Percentiles rank a stretch among this genome's conserved stretches.
phyloP scores from a whole-genome alignment of 2,113 vertebrate species.

The Gobio gobio region DNA sequence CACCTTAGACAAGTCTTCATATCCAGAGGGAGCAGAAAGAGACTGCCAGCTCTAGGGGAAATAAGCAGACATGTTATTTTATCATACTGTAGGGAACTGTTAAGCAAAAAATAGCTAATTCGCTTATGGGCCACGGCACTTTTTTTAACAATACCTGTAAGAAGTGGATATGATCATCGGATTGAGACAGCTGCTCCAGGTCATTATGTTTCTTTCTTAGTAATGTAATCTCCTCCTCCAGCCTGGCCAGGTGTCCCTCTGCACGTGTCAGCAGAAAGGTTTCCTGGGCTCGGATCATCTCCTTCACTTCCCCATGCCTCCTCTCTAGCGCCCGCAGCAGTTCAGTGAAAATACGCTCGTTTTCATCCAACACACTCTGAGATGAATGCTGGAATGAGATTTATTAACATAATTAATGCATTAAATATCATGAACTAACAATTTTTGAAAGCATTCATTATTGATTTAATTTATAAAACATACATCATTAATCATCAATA shows the following conservation, averaged over 20 bases:
- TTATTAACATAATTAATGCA: neutral
- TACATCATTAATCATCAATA: neutral
- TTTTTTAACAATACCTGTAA: slow-evolving; percentile 65
- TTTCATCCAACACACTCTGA: slow-evolving; percentile 71
- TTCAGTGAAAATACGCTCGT: slow-evolving; percentile 76
- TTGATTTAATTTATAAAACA: neutral
- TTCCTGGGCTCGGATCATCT: slow-evolving; percentile 74
- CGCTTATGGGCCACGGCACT: neutral
- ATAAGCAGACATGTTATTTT: slow-evolving; percentile 5
- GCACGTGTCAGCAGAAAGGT: slow-evolving; percentile 63
- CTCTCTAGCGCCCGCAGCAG: slow-evolving; percentile 73
- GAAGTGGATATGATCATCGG: slow-evolving; percentile 81
- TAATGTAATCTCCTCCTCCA: slow-evolving; percentile 78
- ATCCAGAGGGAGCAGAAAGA: slow-evolving; percentile 77
- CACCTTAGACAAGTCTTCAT: slow-evolving; percentile 77
- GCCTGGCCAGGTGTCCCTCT: slow-evolving; percentile 65
- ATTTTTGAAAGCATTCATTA: neutral
- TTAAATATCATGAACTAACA: neutral
- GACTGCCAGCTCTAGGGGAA: slow-evolving; percentile 74
- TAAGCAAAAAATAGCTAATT: neutral
- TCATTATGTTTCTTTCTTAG: slow-evolving; percentile 75
- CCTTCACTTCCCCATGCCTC: slow-evolving; percentile 73
- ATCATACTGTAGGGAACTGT: neutral
- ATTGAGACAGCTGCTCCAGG: slow-evolving; percentile 77
- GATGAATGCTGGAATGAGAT: slow-evolving; percentile 70